phyloP scores from a whole-genome alignment of 2,888 invertebrate species.

The Microplitis manilae region DNA sequence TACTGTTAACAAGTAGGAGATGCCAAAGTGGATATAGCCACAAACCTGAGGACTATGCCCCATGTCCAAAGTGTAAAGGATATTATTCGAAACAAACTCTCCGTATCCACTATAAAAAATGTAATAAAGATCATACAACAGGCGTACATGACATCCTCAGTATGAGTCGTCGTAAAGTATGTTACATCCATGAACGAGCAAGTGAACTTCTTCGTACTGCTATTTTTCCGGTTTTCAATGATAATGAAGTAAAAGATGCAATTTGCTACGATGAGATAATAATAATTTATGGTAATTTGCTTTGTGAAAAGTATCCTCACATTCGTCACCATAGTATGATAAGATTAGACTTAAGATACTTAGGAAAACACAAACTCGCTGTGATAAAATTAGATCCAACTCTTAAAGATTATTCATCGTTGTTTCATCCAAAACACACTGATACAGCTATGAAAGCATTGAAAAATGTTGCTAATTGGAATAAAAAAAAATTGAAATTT shows the following conservation, averaged over 20 bases:
- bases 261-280: slow-evolving; percentile 43
- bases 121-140: background rate
- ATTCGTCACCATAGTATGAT: slow-evolving; percentile 42
- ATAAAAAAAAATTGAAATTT: slow-evolving; percentile 30
- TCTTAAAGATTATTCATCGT: background rate
- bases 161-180: slow-evolving; percentile 4
- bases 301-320: slow-evolving; percentile 36
- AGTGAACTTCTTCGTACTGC: background rate
- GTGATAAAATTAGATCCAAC: background rate
- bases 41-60: background rate
- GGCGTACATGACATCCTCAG: background rate
- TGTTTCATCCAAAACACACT: background rate
- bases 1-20: background rate
- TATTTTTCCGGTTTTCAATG: slow-evolving; percentile 42
- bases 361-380: slow-evolving; percentile 36
- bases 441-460: slow-evolving; percentile 26
- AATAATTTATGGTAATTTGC: slow-evolving; percentile 42
- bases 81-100: slow-evolving; percentile 5
- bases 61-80: background rate
- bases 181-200: background rate
- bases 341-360: slow-evolving; percentile 28
- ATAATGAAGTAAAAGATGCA: slow-evolving; percentile 33
- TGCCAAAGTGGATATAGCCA: background rate
- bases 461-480: slow-evolving; percentile 26
- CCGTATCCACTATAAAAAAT: background rate